Base-by-base conservation (phyloP, 1,140 invertebrate species). In the Eumeta japonica region DNA sequence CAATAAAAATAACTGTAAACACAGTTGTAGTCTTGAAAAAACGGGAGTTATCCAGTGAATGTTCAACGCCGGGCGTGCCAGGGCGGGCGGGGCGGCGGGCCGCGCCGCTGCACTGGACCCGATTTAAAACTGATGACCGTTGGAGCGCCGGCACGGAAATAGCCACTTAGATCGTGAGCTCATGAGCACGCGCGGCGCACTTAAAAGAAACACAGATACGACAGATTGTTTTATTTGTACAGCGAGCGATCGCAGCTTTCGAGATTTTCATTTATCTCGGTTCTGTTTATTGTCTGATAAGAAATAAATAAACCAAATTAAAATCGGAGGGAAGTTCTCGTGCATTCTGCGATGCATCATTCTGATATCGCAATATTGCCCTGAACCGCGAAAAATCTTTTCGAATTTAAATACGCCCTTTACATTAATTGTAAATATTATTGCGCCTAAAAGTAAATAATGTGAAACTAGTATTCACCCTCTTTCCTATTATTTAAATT, bases 91-190 rank as follows among this genome's bases (percentile, higher is more conserved):
- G 48, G 50, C 47, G 50, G 50, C 43, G 53, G 51, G 55, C 48
- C 55, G 53, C 31, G 16, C 31, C 5, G 12, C 14, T 12, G 31
- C 15, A 7, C 31, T 14, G 31, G 10, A 9, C 7, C 60, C 49
- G 60, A 70, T 67, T 70, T 68, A 66, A 66, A 72, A 70, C 55
- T 60, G 58, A 70, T 64, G 56, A 62, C 58, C 67, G 63, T 57
- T 59, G 59, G 41, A 50, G 51, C 20, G 44, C 41, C 46, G 53
- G 55, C 54, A 57, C 57, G 55, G 62, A 66, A 59, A 70, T 70
- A 63, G 58, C 50, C 52, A 57, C 54, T 63, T 62, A 51, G 52
- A 47, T 50, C 43, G 50, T 60, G 54, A 59, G 53, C 50, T 54
- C 20, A 24, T 24, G 20, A 24, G n/a, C 20, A 24, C 20, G 20